A percentile compares a stretch with the other conserved stretches of the same genome.
phyloP scores from a whole-genome alignment of 2,797 vertebrate species.

The Silurus lanzhouensis region DNA sequence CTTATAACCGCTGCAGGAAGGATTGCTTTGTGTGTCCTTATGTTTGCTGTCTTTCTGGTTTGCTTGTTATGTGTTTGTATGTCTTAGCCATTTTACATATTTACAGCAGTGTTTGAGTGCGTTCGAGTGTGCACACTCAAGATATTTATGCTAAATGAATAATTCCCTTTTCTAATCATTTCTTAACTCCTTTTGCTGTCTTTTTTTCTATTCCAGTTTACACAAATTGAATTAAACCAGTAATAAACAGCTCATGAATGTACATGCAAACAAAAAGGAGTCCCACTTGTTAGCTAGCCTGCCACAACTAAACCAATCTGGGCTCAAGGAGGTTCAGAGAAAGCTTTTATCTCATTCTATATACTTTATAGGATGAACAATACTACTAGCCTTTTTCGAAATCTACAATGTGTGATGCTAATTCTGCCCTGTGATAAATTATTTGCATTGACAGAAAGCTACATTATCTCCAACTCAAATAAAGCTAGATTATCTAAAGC shows the following conservation, averaged over 20 bases:
- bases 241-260: neutral
- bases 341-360: neutral
- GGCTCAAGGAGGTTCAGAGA: neutral
- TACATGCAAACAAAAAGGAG: neutral
- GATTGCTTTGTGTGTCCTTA: constrained; percentile 40
- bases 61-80: constrained; percentile 9
- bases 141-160: neutral
- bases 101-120: neutral
- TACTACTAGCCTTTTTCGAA: neutral
- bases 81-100: neutral
- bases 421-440: neutral
- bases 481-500: neutral
- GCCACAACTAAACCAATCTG: neutral
- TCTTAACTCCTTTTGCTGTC: neutral
- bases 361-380: neutral
- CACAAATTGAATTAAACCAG: neutral
- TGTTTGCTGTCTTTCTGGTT: constrained; percentile 24
- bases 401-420: neutral
- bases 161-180: neutral
- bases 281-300: neutral
- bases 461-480: neutral
- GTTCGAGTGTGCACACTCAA: neutral
- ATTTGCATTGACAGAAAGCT: neutral
- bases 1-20: neutral
- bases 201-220: neutral